Conservation (phyloP, 2,113 vertebrate genomes). For the Cephalophus harveyi region DNA sequence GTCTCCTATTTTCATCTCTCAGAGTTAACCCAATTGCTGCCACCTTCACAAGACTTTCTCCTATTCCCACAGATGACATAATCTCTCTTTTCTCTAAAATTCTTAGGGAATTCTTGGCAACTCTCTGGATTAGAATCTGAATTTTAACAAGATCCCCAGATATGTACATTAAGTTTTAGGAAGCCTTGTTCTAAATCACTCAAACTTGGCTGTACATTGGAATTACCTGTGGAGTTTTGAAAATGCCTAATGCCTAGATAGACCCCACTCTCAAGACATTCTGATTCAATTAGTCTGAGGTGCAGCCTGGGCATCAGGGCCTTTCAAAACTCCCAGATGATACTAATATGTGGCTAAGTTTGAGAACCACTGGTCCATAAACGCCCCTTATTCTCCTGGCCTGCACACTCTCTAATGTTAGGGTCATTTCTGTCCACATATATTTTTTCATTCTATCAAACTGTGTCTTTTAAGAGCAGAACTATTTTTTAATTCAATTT, state of each 20-base stretch:
- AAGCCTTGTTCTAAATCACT: not conserved
- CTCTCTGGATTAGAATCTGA: not conserved
- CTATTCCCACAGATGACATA: not conserved
- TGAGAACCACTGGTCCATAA: not conserved
- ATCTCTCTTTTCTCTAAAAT: not conserved
- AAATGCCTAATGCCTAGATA: not conserved
- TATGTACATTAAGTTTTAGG: not conserved
- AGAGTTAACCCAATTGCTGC: not conserved
- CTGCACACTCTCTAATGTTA: not conserved
- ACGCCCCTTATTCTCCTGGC: not conserved
- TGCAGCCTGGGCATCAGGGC: not conserved
- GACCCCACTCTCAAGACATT: not conserved
- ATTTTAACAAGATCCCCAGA: not conserved
- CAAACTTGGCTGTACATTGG: not conserved
- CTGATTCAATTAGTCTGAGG: not conserved
- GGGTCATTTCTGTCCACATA: not conserved
- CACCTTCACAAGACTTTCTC: not conserved
- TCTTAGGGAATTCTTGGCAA: not conserved
- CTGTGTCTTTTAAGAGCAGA: not conserved
- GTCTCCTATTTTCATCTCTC: not conserved
- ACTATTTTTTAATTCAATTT: constrained; percentile 1
- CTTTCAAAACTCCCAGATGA: not conserved
- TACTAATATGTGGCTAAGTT: not conserved
- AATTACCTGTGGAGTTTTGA: not conserved
- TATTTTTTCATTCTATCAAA: not conserved